These are phyloP conservation scores for Drosophila funebris DNA, from an alignment of 1,140 invertebrate species.

Conservation along the genomic window DNA sequence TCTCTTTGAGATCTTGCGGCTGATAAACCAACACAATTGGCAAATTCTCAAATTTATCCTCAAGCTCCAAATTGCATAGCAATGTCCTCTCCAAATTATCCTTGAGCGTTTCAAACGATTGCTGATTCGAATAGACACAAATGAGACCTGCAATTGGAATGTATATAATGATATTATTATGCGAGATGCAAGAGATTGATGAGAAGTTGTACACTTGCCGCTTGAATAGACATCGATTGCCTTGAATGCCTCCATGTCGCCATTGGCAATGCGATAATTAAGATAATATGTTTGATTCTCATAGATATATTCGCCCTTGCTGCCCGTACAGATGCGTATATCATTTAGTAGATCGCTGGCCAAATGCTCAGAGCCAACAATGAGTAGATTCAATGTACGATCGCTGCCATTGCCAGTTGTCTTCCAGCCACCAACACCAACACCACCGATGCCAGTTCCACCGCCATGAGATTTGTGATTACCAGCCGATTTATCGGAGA, in stretches of 20 bases:
- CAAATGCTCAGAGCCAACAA: slow-evolving; percentile 91
- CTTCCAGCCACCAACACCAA: slow-evolving; percentile 64
- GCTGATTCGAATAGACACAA: slow-evolving; percentile 95
- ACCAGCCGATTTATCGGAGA: slow-evolving; percentile 86
- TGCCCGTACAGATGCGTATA: slow-evolving; percentile 86
- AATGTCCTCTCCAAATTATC: slow-evolving; percentile 96
- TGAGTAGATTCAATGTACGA: slow-evolving; percentile 89
- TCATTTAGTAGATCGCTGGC: slow-evolving; percentile 91
- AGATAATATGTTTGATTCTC: slow-evolving; percentile 93
- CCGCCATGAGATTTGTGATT: slow-evolving; percentile 85
- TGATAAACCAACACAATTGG: slow-evolving; percentile 96
- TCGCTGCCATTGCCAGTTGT: slow-evolving; percentile 83
- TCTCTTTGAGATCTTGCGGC: slow-evolving; percentile 92
- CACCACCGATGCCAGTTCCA: slow-evolving; percentile 83
- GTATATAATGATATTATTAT: background rate
- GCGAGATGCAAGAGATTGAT: background rate
- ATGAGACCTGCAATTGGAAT: slow-evolving; percentile 87
- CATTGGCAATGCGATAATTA: slow-evolving; percentile 93
- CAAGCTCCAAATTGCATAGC: slow-evolving; percentile 94
- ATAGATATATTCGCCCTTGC: slow-evolving; percentile 93
- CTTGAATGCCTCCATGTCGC: slow-evolving; percentile 86
- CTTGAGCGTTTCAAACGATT: slow-evolving; percentile 96
- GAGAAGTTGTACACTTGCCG: slow-evolving; percentile 86
- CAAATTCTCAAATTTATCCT: slow-evolving; percentile 92
- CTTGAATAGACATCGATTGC: slow-evolving; percentile 83